These are phyloP conservation scores for Pomacea maculata DNA, from an alignment of 1,140 invertebrate genomes.

Conservation along the genomic window DNA sequence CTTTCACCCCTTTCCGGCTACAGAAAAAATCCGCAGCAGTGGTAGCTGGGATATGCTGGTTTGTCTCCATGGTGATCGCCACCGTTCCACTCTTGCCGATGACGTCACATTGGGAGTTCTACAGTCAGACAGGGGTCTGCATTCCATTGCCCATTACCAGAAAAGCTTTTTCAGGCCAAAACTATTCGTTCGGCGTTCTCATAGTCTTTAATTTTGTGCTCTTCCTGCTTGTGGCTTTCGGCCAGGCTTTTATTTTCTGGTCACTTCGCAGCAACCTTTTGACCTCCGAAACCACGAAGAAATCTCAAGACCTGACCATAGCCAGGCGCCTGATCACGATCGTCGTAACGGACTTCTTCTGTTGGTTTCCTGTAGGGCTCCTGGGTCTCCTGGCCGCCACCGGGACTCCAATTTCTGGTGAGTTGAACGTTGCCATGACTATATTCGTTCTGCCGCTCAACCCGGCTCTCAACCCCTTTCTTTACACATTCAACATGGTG, in stretches of 20 bases:
- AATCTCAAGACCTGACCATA: neutral
- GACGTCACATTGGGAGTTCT: constrained; percentile 1
- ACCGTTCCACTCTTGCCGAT: neutral
- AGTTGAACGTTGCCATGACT: neutral
- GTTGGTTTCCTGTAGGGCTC: neutral
- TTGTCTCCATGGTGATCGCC: neutral
- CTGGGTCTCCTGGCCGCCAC: neutral
- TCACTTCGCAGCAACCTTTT: neutral
- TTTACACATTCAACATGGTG: constrained; percentile 1
- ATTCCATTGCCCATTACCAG: neutral
- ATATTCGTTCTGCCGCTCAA: neutral
- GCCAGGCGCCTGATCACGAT: neutral
- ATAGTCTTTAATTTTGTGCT: neutral
- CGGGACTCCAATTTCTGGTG: neutral
- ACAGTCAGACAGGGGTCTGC: neutral
- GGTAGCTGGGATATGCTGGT: neutral
- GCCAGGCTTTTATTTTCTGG: neutral
- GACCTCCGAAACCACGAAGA: neutral
- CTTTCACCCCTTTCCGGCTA: neutral
- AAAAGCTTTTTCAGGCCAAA: neutral
- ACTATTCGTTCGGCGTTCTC: neutral
- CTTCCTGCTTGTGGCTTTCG: neutral
- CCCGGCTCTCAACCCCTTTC: neutral
- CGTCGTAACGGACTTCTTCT: neutral
- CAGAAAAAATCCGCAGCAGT: neutral